Base-by-base conservation (phyloP, 2,797 vertebrate species). In the Triplophysa bombifrons region DNA sequence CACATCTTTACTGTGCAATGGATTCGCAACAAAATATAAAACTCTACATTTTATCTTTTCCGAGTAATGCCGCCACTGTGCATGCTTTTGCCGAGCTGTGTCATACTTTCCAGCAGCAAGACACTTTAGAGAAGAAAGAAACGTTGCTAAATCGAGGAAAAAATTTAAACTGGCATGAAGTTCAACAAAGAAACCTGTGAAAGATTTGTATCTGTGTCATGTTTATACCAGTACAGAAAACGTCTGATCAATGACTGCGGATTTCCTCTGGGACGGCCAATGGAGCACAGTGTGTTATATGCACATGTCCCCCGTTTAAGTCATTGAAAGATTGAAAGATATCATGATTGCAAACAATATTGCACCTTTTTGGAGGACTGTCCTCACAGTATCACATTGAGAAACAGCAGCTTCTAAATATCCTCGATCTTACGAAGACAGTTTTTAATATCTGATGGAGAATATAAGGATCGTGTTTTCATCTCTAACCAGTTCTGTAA, bases 61-160 rank as follows among this genome's bases (percentile, higher is more conserved):
- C 6, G 22, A 68, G 38, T 68, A 51, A 80, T 44, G 27, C 22
- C 27, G 66, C 44, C 69, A 66, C 19, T 34, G 13, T 44, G 66
- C 80, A 80, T 78, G 71, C 50, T 72, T 64, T 71, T 58, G 72
- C 63, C 74, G 66, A 82, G 64, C 30, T 25, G 55, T 56, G 65
- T 82, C 84, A 4, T 81, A 84, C 84, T 82, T 84, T 41, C 82
- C 85, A 66, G 85, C 85, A 84, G 82, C 69, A 67, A 85, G 72
- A 80, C 82, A 56, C 66, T 38, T 61, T 14, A 22, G 8, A 22
- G 8, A 38, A 51, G 20, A 38, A 76, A 76, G 8, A 17, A 6
- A 10, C 3, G 9, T 27, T 25, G 48, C 27, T 5, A 3, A 20
- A 17, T 17, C 1, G 34, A 4, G 3, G 4, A 20, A n/a, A 61